Percentiles rank a stretch among this genome's conserved stretches.
Conservation (phyloP, 2,888 invertebrate species). For the Hipparchia sbordonii region DNA sequence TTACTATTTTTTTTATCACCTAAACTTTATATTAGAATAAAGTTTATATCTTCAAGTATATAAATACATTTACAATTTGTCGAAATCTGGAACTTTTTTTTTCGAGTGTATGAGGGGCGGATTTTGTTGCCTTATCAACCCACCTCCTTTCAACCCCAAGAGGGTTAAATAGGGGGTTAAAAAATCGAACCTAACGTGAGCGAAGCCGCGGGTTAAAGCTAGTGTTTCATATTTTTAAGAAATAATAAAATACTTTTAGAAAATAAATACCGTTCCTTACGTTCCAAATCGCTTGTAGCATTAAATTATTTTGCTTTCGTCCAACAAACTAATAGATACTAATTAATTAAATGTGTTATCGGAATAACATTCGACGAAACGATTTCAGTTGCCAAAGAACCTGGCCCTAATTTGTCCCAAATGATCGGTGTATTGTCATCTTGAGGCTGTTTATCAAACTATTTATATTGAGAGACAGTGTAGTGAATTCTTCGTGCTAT, state of each 20-base stretch:
- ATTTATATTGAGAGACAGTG: neutral
- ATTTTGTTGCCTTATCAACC: too few relatives aligned
- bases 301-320: neutral
- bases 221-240: neutral
- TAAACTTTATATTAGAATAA: too few relatives aligned
- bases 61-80: too few relatives aligned
- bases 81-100: too few relatives aligned
- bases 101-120: too few relatives aligned
- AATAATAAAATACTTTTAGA: neutral
- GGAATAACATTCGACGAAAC: slow-evolving; percentile 7
- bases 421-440: neutral
- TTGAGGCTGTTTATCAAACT: neutral
- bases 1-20: too few relatives aligned
- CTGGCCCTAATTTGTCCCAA: slow-evolving; percentile 11
- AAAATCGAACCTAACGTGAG: too few relatives aligned
- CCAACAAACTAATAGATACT: neutral
- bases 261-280: neutral
- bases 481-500: neutral
- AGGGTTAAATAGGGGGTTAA: too few relatives aligned
- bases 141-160: too few relatives aligned
- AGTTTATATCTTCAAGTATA: too few relatives aligned
- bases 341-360: slow-evolving; percentile 7
- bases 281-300: neutral
- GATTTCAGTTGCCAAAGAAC: slow-evolving; percentile 7
- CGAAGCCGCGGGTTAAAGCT: too few relatives aligned